These are phyloP conservation scores for Taurulus bubalis DNA, from an alignment of 2,113 vertebrate genomes.

Conservation along the genomic window DNA sequence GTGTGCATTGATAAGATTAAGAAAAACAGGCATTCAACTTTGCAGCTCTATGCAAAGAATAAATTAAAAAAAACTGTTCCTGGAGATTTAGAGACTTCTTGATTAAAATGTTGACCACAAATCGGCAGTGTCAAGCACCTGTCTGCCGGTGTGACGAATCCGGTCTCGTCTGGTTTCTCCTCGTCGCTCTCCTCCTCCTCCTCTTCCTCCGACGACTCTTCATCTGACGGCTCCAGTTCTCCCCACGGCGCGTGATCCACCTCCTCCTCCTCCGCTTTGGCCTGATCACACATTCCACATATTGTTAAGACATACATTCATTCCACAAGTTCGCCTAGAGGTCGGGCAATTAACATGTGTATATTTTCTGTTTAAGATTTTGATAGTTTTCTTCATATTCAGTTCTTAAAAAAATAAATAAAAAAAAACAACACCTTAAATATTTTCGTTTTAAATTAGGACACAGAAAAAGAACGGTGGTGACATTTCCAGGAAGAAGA, in stretches of 20 bases:
- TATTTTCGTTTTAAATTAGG: too few species aligned
- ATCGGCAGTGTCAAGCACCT: constrained; percentile 77
- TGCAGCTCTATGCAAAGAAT: background rate
- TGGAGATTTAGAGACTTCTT: background rate
- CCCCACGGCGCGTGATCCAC: constrained; percentile 92
- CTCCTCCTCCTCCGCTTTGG: constrained; percentile 94
- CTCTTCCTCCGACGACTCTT: constrained; percentile 93
- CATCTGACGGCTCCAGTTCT: constrained; percentile 92
- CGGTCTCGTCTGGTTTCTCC: constrained; percentile 93
- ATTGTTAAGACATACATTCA: background rate
- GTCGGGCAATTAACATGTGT: too few species aligned
- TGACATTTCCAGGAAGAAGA: background rate
- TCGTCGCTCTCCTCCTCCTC: constrained; percentile 96
- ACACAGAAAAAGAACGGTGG: too few species aligned
- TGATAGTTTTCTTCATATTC: background rate
- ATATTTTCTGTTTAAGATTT: background rate
- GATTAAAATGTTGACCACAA: background rate
- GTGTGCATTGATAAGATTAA: too few species aligned
- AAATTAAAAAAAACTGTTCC: background rate
- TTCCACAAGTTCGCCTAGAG: too few species aligned
- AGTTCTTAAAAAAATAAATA: too few species aligned
- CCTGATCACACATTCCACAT: constrained; percentile 61
- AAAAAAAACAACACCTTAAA: too few species aligned
- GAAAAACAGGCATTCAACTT: background rate
- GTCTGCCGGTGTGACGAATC: constrained; percentile 94